Percentiles rank a stretch among this genome's conserved stretches.
These are phyloP conservation scores for Pangasius macronema DNA, from an alignment of 2,797 vertebrate genomes.

Conservation along the genomic window DNA sequence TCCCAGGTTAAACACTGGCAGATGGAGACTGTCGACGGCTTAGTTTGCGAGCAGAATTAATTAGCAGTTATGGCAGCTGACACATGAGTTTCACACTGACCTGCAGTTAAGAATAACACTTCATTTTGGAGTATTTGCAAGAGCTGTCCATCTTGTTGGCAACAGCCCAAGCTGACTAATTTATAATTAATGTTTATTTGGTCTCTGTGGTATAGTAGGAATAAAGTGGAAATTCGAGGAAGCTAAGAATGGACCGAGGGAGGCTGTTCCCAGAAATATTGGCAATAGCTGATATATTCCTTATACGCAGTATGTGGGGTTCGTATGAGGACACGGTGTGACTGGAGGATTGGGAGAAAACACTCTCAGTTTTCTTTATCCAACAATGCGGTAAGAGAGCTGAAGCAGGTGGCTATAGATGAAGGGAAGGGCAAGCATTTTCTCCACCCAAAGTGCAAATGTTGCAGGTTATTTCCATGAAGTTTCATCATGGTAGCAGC, in stretches of 20 bases:
- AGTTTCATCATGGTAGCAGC: constrained; percentile 61
- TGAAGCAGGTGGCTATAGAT: constrained; percentile 30
- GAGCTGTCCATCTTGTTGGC: constrained; percentile 49
- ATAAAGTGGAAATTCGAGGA: constrained; percentile 41
- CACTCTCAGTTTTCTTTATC: constrained; percentile 33
- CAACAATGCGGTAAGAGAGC: constrained; percentile 42
- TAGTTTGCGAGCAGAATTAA: constrained; percentile 67
- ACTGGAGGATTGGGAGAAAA: background rate
- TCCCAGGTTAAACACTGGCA: constrained; percentile 67
- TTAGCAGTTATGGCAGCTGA: constrained; percentile 71
- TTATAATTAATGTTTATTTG: constrained; percentile 60
- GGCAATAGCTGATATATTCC: constrained; percentile 34
- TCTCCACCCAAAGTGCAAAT: constrained; percentile 54
- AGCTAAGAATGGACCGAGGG: constrained; percentile 6
- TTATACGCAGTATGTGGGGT: constrained; percentile 20
- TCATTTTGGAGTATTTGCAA: constrained; percentile 60
- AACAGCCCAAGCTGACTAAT: constrained; percentile 44
- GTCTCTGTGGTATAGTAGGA: constrained; percentile 53
- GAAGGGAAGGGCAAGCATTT: constrained; percentile 49
- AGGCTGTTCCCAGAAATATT: constrained; percentile 27
- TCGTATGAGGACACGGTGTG: constrained; percentile 4
- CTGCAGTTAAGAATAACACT: constrained; percentile 73
- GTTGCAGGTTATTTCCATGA: constrained; percentile 61
- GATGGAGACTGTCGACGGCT: constrained; percentile 63
- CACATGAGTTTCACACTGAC: constrained; percentile 68